Evolutionary conservation across 1,140 invertebrate genomes (phyloP), one percentile per base, ranked within the genome.

Genomic region (Zaprionus nigranus): DNA sequence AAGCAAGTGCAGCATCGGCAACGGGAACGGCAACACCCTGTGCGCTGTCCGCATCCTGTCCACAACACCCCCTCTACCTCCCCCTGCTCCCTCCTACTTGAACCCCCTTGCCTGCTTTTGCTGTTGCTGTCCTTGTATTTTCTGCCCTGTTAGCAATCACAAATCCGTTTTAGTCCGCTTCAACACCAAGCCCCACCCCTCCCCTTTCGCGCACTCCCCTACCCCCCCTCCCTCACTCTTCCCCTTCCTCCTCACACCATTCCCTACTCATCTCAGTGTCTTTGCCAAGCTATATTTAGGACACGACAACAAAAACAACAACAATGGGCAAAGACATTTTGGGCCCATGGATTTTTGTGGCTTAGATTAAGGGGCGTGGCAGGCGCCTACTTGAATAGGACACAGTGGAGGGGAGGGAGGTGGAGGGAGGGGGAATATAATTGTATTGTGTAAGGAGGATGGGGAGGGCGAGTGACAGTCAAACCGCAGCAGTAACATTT

Each of bases 201-300:
- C n/a, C n/a, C 6, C n/a, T 17, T 22, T 24, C 59, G 17, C 38
- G 5, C 51, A 11, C 38, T 49, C n/a, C n/a, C 1, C 1, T 22
- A 12, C 1, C 2, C 15, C 2, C n/a, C n/a, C 40, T 7, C 17
- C n/a, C 58, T 13, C 28, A 4, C 46, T 4, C 46, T 43, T 20
- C 13, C 1, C 1, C 26, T 28, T 5, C 9, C 11, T 0, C 28
- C 30, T 13, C 30, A 20, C 17, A n/a, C 53, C 28, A n/a, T 56
- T n/a, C 26, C 9, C 26, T 20, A 26, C 9, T 34, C 62, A 24
- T 30, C 36, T 57, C n/a, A 43, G 36, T 30, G 34, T 67, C 46
- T 67, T 67, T 67, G 57, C 70, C 49, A 64, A 60, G 60, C 46
- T 75, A 64, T 71, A 75, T 75, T 75, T 75, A 75, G 73, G 66